Conservation (phyloP, 2,888 invertebrate species). For the Scaptomyza reducta region DNA sequence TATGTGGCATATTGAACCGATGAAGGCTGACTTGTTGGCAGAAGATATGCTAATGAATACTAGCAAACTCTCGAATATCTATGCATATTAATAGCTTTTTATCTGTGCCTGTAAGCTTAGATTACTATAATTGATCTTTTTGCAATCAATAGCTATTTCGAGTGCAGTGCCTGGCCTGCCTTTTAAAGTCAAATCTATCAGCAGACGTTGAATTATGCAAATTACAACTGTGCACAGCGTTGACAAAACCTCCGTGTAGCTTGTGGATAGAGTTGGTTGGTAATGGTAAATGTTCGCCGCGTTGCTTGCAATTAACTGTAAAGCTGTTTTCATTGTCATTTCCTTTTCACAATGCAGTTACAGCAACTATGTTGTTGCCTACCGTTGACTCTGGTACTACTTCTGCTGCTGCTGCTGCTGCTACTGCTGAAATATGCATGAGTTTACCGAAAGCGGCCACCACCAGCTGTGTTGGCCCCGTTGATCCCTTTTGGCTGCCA, state of each 20-base stretch:
- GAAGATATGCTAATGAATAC: conserved; percentile 10
- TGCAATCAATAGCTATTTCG: conserved; percentile 15
- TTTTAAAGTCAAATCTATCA: conserved; percentile 28
- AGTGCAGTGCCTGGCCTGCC: neutral
- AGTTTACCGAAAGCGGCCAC: conserved; percentile 62
- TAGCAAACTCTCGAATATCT: conserved; percentile 6
- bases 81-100: conserved; percentile 23
- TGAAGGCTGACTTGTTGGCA: neutral
- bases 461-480: conserved; percentile 61
- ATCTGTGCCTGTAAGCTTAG: neutral
- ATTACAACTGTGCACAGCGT: conserved; percentile 29
- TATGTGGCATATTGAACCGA: conserved; percentile 1
- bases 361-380: conserved; percentile 43
- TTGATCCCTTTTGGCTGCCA: conserved; percentile 53
- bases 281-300: conserved; percentile 34
- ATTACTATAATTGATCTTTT: conserved; percentile 16
- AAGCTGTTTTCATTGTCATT: conserved; percentile 60
- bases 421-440: conserved; percentile 68
- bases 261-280: neutral
- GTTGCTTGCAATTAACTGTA: conserved; percentile 67
- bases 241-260: conserved; percentile 14
- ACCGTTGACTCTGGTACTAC: conserved; percentile 5
- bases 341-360: conserved; percentile 54
- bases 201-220: conserved; percentile 55
- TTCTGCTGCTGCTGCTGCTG: conserved; percentile 21